Conservation (phyloP, 2,797 vertebrate genomes). For the Pempheris klunzingeri region DNA sequence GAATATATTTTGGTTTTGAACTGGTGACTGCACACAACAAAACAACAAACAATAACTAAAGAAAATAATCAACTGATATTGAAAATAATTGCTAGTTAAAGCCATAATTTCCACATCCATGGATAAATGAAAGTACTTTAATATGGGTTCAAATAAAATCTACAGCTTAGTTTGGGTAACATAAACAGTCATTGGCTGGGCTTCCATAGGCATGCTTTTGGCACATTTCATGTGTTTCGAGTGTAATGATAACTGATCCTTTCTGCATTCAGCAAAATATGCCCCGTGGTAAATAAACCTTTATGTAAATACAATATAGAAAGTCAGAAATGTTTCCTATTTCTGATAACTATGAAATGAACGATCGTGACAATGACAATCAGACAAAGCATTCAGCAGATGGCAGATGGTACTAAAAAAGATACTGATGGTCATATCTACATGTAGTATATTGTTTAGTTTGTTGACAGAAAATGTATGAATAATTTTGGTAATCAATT, state of each 20-base stretch:
- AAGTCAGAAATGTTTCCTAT: background rate
- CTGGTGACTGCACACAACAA: accelerated
- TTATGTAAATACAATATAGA: background rate
- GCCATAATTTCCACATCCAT: no score
- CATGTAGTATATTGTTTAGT: background rate
- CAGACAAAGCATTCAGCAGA: no score
- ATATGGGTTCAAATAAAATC: no score
- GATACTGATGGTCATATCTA: background rate
- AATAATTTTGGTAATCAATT: background rate
- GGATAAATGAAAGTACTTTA: background rate
- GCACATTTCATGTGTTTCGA: no score
- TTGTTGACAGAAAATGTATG: background rate
- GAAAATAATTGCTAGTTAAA: background rate
- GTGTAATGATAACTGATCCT: background rate
- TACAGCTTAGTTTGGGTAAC: no score
- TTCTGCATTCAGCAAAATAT: background rate
- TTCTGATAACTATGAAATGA: no score
- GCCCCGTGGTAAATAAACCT: background rate
- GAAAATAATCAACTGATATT: no score
- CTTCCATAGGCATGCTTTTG: background rate
- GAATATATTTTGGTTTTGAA: background rate
- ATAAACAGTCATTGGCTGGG: background rate
- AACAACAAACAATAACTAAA: no score
- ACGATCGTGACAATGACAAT: no score
- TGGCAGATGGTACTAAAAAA: background rate